Base-by-base conservation (phyloP, 2,888 invertebrate species). In the Clusia tigrina region DNA sequence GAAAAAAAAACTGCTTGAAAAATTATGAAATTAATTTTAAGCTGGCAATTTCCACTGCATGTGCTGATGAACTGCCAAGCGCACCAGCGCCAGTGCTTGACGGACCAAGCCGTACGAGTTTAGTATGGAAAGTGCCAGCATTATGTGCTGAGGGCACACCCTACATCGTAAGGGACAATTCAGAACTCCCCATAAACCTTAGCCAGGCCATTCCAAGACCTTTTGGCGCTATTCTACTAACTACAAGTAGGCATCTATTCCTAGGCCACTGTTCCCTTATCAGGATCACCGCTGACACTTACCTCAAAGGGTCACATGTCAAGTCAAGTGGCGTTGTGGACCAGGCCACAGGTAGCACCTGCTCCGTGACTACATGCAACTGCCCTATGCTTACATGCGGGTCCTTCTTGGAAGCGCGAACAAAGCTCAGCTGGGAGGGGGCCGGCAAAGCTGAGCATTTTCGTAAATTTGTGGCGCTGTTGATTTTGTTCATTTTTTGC, bases 11-110 rank as follows among this genome's bases (percentile, higher is more conserved):
- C 32, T 32, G 6, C 6, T n/a, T n/a, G 42, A 42, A 42, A 42
- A 42, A 42, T 42, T 42, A 42, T 42, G 42, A 42, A 42, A 42
- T 42, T 42, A 42, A 42, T 42, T 42, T 15, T 3, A 17, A 42
- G 42, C n/a, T 32, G 32, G 5, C 5, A 32, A 32, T 32, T 32
- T 32, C n/a, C n/a, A 42, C 10, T n/a, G 42, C n/a, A 10, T 32
- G 32, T 32, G n/a, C 42, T 42, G 42, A 42, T 42, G 42, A 42
- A 42, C 42, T 42, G 42, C 32, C 12, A n/a, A n/a, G n/a, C n/a
- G n/a, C n/a, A n/a, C n/a, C n/a, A n/a, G n/a, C n/a, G 32, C 42
- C 12, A 6, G 42, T n/a, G 42, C n/a, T 42, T 32, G 6, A 17
- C 42, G 42, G 15, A 42, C 15, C 6, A 6, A 15, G 42, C 42